Evolutionary conservation across 92 coral and sea anemone species (phyloP).

Genomic region (Scolanthus callimorphus): DNA sequence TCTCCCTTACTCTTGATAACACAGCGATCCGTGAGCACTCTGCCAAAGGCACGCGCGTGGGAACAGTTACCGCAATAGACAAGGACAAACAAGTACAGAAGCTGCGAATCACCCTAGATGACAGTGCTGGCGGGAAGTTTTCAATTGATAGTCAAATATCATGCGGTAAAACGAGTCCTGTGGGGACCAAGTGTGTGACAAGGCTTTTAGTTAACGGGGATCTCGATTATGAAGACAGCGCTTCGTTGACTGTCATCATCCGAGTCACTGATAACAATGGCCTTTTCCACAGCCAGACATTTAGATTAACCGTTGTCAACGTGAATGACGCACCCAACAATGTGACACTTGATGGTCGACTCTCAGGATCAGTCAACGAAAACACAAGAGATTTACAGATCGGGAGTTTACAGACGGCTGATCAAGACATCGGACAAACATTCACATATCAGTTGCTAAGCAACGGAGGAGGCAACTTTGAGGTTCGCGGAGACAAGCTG

Average conservation of each 20-base stretch:
- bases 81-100: constrained; percentile 48
- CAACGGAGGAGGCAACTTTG: constrained; percentile 69
- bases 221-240: constrained; percentile 61
- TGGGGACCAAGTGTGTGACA: constrained; percentile 56
- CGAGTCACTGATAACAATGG: constrained; percentile 82
- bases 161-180: constrained; percentile 19
- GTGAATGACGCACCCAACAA: constrained; percentile 66
- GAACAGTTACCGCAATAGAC: constrained; percentile 71
- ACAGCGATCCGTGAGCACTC: constrained; percentile 70
- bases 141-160: constrained; percentile 10
- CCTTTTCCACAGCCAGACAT: constrained; percentile 30
- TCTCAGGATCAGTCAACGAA: constrained; percentile 39
- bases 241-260: constrained; percentile 32
- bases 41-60: constrained; percentile 43
- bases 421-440: constrained; percentile 59
- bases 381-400: constrained; percentile 59
- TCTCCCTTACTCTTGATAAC: constrained; percentile 60
- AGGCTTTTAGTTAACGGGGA: constrained; percentile 36
- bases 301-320: constrained; percentile 43
- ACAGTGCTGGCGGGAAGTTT: constrained; percentile 61
- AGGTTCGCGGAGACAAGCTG: constrained; percentile 50
- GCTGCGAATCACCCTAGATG: constrained; percentile 62
- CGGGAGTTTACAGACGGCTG: constrained; percentile 54
- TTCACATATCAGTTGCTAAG: constrained; percentile 38
- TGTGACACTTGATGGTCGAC: constrained; percentile 54